Conservation (phyloP, 2,113 vertebrate genomes). For the Platycercus adscitus region DNA sequence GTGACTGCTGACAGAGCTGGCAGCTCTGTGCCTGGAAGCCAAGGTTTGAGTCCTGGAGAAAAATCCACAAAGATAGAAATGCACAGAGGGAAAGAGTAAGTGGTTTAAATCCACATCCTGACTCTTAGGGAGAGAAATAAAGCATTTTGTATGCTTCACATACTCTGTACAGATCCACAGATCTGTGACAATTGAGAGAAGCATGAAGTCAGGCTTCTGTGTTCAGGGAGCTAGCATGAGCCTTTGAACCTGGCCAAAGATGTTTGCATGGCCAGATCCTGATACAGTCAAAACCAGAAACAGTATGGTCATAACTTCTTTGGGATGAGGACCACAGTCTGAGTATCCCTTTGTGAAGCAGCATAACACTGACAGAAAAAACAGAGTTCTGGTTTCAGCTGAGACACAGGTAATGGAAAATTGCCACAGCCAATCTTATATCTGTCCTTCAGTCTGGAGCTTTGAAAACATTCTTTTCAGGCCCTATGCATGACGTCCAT, state of each 20-base stretch:
- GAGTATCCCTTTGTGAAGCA: background rate
- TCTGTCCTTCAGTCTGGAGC: background rate
- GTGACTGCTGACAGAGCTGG: conserved; percentile 51
- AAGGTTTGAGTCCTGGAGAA: conserved; percentile 10
- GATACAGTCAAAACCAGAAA: background rate
- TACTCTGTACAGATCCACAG: background rate
- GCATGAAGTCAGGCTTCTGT: background rate
- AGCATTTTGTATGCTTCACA: background rate
- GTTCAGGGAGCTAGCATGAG: background rate
- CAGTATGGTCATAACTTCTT: background rate
- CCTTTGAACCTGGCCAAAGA: background rate
- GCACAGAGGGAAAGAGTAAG: background rate
- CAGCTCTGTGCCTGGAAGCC: conserved; percentile 25
- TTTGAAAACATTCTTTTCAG: background rate
- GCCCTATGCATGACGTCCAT: background rate
- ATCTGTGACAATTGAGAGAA: background rate
- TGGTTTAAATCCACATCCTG: background rate
- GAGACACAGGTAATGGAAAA: background rate
- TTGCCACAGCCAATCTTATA: background rate
- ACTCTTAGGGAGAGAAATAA: background rate
- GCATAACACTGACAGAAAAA: background rate
- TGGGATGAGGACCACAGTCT: background rate
- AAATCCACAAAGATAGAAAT: conserved; percentile 14
- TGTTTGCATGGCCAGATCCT: background rate
- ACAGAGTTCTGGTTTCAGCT: background rate